Evolutionary conservation across 2,888 invertebrate genomes (phyloP).

Genomic region (Tetragonisca angustula): DNA sequence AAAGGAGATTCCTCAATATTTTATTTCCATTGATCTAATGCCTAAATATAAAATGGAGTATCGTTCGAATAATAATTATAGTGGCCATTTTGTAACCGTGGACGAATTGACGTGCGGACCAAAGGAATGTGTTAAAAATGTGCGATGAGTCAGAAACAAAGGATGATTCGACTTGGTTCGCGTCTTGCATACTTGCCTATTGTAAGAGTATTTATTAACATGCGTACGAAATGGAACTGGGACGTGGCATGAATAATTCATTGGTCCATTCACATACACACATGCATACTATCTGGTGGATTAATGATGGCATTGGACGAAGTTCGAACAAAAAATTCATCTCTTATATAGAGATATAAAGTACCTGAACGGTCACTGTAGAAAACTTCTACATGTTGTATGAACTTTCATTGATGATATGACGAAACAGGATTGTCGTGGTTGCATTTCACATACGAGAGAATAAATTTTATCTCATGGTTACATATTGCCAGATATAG

Average conservation of each 20-base stretch:
- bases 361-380: too few relatives aligned
- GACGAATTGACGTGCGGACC: background rate
- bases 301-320: constrained; percentile 65
- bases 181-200: constrained; percentile 29
- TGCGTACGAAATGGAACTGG: constrained; percentile 30
- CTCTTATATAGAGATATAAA: too few relatives aligned
- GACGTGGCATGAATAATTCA: constrained; percentile 72
- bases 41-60: background rate
- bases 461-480: too few relatives aligned
- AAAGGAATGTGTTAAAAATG: constrained; percentile 17
- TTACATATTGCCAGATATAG: too few relatives aligned
- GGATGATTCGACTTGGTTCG: constrained; percentile 18
- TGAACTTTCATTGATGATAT: background rate
- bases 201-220: constrained; percentile 44
- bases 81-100: constrained; percentile 21
- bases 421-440: background rate
- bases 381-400: background rate
- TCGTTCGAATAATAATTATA: background rate
- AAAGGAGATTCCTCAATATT: background rate
- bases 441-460: background rate
- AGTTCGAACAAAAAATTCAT: constrained; percentile 17
- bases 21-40: constrained; percentile 44
- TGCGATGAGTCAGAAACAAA: constrained; percentile 32
- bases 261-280: constrained; percentile 49
- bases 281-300: constrained; percentile 57